Conservation (phyloP, 1,140 invertebrate species). For the Trinorchestia longiramus region DNA sequence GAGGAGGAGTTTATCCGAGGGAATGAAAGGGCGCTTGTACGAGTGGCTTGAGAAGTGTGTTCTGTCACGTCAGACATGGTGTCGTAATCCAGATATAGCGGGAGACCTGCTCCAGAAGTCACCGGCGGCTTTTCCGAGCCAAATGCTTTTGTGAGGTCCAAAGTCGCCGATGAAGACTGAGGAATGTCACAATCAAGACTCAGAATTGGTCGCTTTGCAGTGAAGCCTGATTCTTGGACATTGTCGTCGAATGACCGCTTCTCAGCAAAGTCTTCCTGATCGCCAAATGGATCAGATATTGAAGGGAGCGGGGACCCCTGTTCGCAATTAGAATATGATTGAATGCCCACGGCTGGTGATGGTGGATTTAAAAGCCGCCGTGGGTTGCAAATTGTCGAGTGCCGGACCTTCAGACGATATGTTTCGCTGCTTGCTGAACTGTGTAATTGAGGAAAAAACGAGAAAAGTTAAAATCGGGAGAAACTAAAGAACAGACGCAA, state of each 20-base stretch:
- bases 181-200: constrained; percentile 37
- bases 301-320: constrained; percentile 32
- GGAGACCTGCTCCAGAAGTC: not conserved
- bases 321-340: constrained; percentile 20
- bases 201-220: not conserved
- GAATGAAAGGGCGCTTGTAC: not conserved
- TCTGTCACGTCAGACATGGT: constrained; percentile 42
- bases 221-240: constrained; percentile 1
- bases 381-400: constrained; percentile 27
- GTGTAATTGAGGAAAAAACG: not conserved
- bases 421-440: not conserved
- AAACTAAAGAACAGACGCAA: not conserved
- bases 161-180: not conserved
- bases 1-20: constrained; percentile 5
- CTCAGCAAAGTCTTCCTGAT: constrained; percentile 33
- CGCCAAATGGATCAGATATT: constrained; percentile 23
- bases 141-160: not conserved
- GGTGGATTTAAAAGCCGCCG: not conserved
- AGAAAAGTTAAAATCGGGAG: not conserved
- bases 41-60: not conserved
- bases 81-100: constrained; percentile 1
- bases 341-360: not conserved
- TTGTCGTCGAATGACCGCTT: not conserved
- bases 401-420: constrained; percentile 21
- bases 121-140: not conserved